A percentile compares a stretch with the other conserved stretches of the same genome.
These are phyloP conservation scores for Phragmatobia fuliginosa DNA, from an alignment of 2,888 invertebrate genomes.

Conservation along the genomic window DNA sequence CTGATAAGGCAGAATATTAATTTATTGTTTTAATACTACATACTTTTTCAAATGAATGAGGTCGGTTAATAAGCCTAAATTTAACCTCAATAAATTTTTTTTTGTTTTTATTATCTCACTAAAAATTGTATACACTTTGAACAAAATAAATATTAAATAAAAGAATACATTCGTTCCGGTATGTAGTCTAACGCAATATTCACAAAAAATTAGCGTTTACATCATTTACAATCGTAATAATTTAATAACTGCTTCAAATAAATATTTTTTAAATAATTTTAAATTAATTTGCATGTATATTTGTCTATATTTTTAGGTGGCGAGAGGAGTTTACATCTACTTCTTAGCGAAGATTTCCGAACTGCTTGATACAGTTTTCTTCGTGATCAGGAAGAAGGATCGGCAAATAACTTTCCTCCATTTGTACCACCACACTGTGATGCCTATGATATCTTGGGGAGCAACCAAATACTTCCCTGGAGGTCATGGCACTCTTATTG, in stretches of 20 bases:
- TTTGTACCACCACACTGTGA: slow-evolving; percentile 97
- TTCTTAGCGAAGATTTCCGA: slow-evolving; percentile 96
- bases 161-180: too few relatives aligned
- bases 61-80: too few relatives aligned
- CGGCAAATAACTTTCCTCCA: slow-evolving; percentile 96
- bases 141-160: too few relatives aligned
- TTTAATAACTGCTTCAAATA: background rate
- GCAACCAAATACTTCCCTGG: slow-evolving; percentile 95
- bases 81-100: too few relatives aligned
- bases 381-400: slow-evolving; percentile 96
- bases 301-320: slow-evolving; percentile 79
- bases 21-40: too few relatives aligned
- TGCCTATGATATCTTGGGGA: slow-evolving; percentile 98
- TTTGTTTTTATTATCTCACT: too few relatives aligned
- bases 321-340: slow-evolving; percentile 93
- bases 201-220: too few relatives aligned
- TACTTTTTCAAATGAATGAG: too few relatives aligned
- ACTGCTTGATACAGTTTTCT: slow-evolving; percentile 96
- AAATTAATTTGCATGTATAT: background rate
- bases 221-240: too few relatives aligned
- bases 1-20: background rate
- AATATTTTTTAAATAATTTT: background rate
- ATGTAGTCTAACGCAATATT: too few relatives aligned
- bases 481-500: slow-evolving; percentile 96
- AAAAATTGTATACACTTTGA: too few relatives aligned